phyloP scores from a whole-genome alignment of 2,888 invertebrate genomes.

The Linhomoeus sp. region DNA sequence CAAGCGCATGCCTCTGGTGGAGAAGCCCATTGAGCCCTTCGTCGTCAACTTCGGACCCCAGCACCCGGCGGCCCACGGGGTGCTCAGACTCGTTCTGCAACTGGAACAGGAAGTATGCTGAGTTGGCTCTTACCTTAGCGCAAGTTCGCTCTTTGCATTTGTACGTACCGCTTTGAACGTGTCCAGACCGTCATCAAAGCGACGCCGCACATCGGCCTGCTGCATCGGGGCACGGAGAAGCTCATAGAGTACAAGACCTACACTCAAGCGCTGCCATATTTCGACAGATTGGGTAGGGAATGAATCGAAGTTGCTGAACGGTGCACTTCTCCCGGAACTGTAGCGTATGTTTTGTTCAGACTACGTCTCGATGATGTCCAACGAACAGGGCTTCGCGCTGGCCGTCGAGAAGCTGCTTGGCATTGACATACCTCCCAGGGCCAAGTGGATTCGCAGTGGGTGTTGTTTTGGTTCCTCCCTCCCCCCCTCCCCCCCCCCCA shows the following conservation, averaged over 20 bases:
- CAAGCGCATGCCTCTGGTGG: slow-evolving; percentile 24
- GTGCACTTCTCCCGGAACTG: no score
- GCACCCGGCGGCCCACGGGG: slow-evolving; percentile 84
- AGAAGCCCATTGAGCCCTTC: slow-evolving; percentile 64
- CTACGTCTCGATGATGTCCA: slow-evolving; percentile 99
- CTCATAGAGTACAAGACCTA: slow-evolving; percentile 96
- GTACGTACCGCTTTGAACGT: no score
- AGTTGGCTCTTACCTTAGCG: no score
- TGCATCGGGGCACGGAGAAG: slow-evolving; percentile 93
- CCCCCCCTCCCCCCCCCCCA: no score
- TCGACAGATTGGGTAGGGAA: slow-evolving; percentile 54
- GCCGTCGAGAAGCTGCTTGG: slow-evolving; percentile 90
- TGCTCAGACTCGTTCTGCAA: slow-evolving; percentile 60
- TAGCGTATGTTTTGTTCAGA: slow-evolving; percentile 28
- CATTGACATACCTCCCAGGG: slow-evolving; percentile 41
- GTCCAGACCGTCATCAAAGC: slow-evolving; percentile 63
- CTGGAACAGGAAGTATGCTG: slow-evolving; percentile 52
- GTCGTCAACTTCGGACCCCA: slow-evolving; percentile 75
- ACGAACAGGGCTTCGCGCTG: slow-evolving; percentile 84
- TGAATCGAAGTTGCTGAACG: no score
- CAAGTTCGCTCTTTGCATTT: no score
- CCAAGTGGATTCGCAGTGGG: slow-evolving; percentile 80
- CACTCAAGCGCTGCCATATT: slow-evolving; percentile 88
- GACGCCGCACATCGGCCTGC: slow-evolving; percentile 87
- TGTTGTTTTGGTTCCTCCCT: no score